Conservation (phyloP, 2,888 invertebrate genomes). For the Yponomeuta malinellus region DNA sequence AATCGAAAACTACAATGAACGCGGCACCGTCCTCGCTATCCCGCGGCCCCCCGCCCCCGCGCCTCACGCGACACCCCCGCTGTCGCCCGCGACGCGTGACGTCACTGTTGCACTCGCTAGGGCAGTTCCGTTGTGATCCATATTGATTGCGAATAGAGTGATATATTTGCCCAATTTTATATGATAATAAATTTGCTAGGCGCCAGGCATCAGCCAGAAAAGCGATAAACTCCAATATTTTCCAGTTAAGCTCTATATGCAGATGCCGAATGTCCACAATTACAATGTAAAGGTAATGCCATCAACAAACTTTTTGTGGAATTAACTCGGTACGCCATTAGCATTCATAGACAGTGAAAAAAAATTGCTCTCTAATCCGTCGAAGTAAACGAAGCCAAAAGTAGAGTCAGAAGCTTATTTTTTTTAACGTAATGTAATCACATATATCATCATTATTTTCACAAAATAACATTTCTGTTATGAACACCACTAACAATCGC, state of each 20-base stretch:
- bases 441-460: constrained; percentile 1
- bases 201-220: background rate
- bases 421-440: background rate
- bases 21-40: constrained; percentile 63
- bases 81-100: constrained; percentile 25
- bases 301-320: background rate
- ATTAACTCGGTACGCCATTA: background rate
- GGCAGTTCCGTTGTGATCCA: background rate
- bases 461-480: background rate
- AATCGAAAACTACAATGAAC: constrained; percentile 76
- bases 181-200: background rate
- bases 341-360: background rate
- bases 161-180: background rate
- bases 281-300: background rate
- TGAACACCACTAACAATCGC: background rate
- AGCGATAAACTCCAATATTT: background rate
- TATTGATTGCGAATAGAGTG: background rate
- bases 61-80: constrained; percentile 16
- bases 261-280: background rate
- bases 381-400: background rate
- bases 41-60: constrained; percentile 36
- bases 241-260: background rate
- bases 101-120: constrained; percentile 10
- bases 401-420: background rate
- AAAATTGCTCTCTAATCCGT: background rate